phyloP scores from a whole-genome alignment of 2,113 vertebrate genomes.

The Bostrychus sinensis region DNA sequence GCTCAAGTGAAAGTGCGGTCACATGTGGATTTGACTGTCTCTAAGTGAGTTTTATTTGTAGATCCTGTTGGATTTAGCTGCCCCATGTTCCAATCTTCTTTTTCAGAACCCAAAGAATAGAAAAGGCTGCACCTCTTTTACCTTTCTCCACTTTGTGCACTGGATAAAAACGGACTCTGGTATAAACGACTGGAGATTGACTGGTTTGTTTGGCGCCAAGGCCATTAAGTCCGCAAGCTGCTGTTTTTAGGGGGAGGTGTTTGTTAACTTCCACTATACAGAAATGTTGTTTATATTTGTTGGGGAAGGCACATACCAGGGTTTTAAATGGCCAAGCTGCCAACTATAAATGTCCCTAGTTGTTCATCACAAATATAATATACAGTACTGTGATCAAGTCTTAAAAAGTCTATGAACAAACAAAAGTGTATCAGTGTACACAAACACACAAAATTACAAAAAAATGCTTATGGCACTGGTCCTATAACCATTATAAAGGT shows the following conservation, averaged over 20 bases:
- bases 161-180: constrained; percentile 32
- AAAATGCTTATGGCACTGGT: no score
- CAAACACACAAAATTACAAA: no score
- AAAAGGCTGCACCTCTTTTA: constrained; percentile 6
- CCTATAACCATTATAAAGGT: no score
- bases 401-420: no score
- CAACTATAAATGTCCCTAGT: no score
- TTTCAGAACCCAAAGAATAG: constrained; percentile 19
- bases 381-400: no score
- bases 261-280: constrained; percentile 50
- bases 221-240: constrained; percentile 53
- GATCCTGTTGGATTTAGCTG: constrained; percentile 29
- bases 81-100: background rate
- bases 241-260: constrained; percentile 46
- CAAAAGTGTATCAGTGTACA: no score
- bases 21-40: constrained; percentile 19
- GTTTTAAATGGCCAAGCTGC: constrained; percentile 54
- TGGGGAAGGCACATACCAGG: constrained; percentile 33
- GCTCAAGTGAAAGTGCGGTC: constrained; percentile 19
- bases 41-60: constrained; percentile 21
- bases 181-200: constrained; percentile 46
- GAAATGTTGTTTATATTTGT: constrained; percentile 43
- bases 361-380: no score
- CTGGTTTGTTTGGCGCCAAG: constrained; percentile 40
- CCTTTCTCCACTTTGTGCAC: background rate